Conservation (phyloP, 2,888 invertebrate genomes). For the Mycogona germanica region DNA sequence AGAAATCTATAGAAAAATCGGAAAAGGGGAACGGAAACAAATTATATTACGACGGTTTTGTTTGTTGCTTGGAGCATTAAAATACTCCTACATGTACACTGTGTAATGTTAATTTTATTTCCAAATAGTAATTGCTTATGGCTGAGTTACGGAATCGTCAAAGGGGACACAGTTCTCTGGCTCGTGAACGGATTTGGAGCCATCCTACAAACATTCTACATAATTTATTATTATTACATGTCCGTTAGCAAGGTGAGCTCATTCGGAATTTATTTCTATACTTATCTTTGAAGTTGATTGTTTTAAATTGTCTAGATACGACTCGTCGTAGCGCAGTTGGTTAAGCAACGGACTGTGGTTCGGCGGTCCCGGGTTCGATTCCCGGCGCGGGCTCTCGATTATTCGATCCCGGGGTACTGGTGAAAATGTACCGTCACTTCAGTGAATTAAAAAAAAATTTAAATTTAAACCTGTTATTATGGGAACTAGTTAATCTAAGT, state of each 20-base stretch:
- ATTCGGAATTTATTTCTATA: neutral
- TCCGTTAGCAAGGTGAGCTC: constrained; percentile 1
- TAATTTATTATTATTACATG: constrained; percentile 2
- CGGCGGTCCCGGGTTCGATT: too few relatives aligned
- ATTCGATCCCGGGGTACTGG: too few relatives aligned
- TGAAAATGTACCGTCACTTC: too few relatives aligned
- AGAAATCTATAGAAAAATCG: too few relatives aligned
- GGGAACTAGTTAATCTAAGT: too few relatives aligned
- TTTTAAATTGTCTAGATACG: neutral
- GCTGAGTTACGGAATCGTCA: neutral
- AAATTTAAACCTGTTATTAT: too few relatives aligned
- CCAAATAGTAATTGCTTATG: constrained; percentile 3
- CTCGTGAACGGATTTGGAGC: constrained; percentile 1
- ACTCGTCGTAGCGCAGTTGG: neutral
- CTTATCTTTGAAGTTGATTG: neutral
- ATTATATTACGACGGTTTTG: too few relatives aligned
- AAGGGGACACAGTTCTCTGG: neutral
- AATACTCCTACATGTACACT: neutral
- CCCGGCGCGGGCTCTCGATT: too few relatives aligned
- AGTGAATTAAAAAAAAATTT: too few relatives aligned
- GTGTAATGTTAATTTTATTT: neutral
- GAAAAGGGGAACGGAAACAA: too few relatives aligned
- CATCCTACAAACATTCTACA: constrained; percentile 4
- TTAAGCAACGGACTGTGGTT: too few relatives aligned
- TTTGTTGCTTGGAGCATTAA: too few relatives aligned